Evolutionary conservation across 1,140 invertebrate species (phyloP).

Genomic region (Drusus annulatus): DNA sequence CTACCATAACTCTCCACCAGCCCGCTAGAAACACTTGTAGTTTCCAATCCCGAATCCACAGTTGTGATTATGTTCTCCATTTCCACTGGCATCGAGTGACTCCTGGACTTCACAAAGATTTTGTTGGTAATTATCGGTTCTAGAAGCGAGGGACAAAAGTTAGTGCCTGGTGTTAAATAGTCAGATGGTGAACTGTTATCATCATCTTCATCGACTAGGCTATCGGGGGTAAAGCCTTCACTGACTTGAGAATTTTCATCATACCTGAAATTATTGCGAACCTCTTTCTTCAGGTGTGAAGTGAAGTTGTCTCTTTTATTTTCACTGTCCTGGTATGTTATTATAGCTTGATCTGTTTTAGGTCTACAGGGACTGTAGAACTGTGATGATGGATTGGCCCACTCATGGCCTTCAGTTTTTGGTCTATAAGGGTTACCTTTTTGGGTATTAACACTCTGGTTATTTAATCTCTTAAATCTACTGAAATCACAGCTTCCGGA

Average conservation of each 20-base stretch:
- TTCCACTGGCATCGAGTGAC: conserved; percentile 55
- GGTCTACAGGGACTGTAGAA: conserved; percentile 22
- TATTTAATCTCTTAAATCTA: conserved; percentile 36
- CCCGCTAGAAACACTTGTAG: conserved; percentile 58
- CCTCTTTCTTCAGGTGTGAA: conserved; percentile 36
- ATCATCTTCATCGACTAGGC: conserved; percentile 63
- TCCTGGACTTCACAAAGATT: conserved; percentile 62
- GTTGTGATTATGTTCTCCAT: conserved; percentile 66
- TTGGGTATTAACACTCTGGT: neutral
- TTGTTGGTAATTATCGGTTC: conserved; percentile 59
- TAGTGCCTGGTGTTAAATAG: conserved; percentile 65
- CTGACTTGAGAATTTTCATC: conserved; percentile 50
- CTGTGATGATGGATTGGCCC: conserved; percentile 29
- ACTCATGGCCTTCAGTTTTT: conserved; percentile 12
- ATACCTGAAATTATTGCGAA: conserved; percentile 44
- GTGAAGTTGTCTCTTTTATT: neutral
- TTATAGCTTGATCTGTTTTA: neutral
- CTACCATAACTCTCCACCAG: conserved; percentile 65
- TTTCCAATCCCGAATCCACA: conserved; percentile 67
- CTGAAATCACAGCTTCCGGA: conserved; percentile 66
- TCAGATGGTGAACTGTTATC: conserved; percentile 68
- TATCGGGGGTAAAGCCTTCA: conserved; percentile 64
- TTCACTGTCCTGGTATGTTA: neutral
- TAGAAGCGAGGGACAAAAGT: conserved; percentile 63
- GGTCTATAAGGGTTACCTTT: conserved; percentile 2